Base-by-base conservation (phyloP, 2,113 vertebrate species). In the Syngnathoides biaculeatus region DNA sequence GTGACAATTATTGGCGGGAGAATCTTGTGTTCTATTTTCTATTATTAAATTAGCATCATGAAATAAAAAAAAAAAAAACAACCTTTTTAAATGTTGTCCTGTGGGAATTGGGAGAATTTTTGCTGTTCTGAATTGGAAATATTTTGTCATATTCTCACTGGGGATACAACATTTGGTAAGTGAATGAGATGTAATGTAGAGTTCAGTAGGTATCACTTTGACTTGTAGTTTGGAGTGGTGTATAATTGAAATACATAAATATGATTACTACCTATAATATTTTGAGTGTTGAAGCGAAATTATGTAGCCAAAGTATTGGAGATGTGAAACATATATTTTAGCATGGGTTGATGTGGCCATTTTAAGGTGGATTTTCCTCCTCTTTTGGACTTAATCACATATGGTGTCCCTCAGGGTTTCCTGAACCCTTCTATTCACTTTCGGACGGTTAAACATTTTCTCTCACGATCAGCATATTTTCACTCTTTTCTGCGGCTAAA, bases 41-140 rank as follows among this genome's bases (percentile, higher is more conserved):
- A 84, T 81, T 84, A 77, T 84, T 85, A 77, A 82, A 81, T 69
- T 73, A 61, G 65, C 64, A 72, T 82, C 85, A 82, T 82, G 80
- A 77, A 89, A 87, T 84, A 89, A 81, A 77, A 80, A 82, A 85
- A n/a, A n/a, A n/a, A n/a, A n/a, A n/a, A n/a, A n/a, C n/a, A n/a
- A n/a, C n/a, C 79, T 81, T 86, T 84, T 84, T 68, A 58, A 85
- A 68, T 60, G 77, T 17, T 50, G 10, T 75, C 62, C 79, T 52
- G 35, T 47, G 81, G 83, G 84, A 80, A 76, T 82, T 67, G 79
- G 62, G 45, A n/a, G 57, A 78, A 80, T 87, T 81, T 61, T 5
- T 40, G 11, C 10, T 2, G 20, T 22, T 22, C 52, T 53, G 52
- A 22, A 24, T 24, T 53, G 7, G 22, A 39, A 11, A 55, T 15